Conservation (phyloP, 2,113 vertebrate genomes). For the Astatoreochromis straeleni region DNA sequence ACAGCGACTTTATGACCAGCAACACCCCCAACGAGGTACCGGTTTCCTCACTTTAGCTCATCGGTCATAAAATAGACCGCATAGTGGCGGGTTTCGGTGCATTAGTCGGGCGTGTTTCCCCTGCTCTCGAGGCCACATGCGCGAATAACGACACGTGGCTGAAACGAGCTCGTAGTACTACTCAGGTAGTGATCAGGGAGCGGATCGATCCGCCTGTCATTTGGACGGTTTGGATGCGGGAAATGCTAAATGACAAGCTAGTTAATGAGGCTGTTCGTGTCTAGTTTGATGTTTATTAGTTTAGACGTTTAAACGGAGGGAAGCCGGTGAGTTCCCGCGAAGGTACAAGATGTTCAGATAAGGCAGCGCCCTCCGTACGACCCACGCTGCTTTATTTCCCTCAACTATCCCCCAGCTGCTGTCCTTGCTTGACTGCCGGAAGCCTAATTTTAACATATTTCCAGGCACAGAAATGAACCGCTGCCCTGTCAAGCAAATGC, state of each 20-base stretch:
- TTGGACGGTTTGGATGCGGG: not conserved
- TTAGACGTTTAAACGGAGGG: not conserved
- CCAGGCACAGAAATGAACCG: not conserved
- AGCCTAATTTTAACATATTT: not conserved
- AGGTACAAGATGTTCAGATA: not conserved
- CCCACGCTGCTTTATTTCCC: not conserved
- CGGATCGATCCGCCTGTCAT: not conserved
- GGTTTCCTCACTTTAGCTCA: not conserved
- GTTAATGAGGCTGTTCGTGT: not conserved
- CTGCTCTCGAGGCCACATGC: slow-evolving; percentile 11
- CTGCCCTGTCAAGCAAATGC: not conserved
- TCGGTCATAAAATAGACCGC: not conserved
- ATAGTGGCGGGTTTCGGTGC: accelerated
- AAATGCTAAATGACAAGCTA: not conserved
- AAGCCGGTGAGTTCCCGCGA: not conserved
- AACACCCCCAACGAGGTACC: slow-evolving; percentile 36
- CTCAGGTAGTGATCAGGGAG: not conserved
- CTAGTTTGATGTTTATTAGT: not conserved
- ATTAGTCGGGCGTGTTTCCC: not conserved
- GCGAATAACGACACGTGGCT: slow-evolving; percentile 53
- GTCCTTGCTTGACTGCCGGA: not conserved
- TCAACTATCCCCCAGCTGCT: not conserved
- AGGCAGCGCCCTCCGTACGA: not conserved
- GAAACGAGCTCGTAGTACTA: not conserved
- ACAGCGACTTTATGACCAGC: not conserved